Evolutionary conservation across 1,140 invertebrate species (phyloP), one percentile per base, ranked within the genome.

Genomic region (silkworm (Bombyx mori)): DNA sequence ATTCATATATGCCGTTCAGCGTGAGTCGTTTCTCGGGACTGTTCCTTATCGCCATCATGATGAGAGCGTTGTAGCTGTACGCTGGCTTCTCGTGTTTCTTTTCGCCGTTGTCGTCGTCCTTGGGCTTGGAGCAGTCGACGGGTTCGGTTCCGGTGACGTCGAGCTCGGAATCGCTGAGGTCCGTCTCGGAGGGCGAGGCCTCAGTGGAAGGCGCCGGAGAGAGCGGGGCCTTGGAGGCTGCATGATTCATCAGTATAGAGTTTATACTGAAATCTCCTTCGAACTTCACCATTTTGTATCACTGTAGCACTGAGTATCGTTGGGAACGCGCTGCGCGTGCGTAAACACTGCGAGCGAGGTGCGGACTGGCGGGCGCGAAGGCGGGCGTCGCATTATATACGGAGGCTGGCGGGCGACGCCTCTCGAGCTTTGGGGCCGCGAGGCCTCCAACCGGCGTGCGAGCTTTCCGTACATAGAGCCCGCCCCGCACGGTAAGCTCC

Each of bases 31-130:
- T 99, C 73, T 99, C 96, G 0, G 94, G 94, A 75, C 96, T 98
- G 68, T 97, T 94, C 8, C 97, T 89, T 50, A 99, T 99, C 35
- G 98, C 98, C 98, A 99, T 99, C 97, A 99, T 99, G 70, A 99
- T 99, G 6, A 99, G 91, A 0, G 98, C 98, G 88, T 99, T 99
- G 89, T 99, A 99, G 75, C 96, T 98, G 88, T 97, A 99, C 0
- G 97, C 96, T 0, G 98, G 98, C 73, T 99, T 98, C 73, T 97
- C 96, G 63, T 92, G 91, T 73, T 92, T 92, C 76, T 93, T 91
- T 56, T 92, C 90, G 50, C 91, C 89, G 18, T 79, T 80, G 44
- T 85, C 81, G 42, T 79, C 73, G 62, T 68, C 73, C 49, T 87
- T 89, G 0, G 80, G 73, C 8, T 90, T 90, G 7, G 92, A 90